Evolutionary conservation across 2,797 vertebrate genomes (phyloP).

Genomic region (Acrossocheilus fasciatus): DNA sequence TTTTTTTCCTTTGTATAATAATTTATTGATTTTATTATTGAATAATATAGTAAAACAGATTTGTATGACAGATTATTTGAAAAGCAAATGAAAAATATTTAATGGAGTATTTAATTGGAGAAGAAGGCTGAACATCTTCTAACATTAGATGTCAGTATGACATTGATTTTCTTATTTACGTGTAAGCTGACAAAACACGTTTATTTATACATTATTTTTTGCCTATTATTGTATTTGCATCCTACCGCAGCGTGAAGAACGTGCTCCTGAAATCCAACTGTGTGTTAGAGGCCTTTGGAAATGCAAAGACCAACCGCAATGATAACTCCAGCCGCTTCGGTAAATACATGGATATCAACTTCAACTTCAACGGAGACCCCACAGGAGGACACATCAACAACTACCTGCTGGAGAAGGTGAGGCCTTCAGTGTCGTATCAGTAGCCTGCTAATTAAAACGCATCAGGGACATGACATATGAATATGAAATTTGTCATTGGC

Average conservation of each 20-base stretch:
- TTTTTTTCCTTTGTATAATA: neutral
- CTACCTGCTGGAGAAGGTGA: conserved; percentile 95
- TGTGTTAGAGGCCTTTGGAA: conserved; percentile 92
- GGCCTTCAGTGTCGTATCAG: conserved; percentile 10
- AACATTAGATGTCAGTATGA: neutral
- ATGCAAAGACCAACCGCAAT: conserved; percentile 93
- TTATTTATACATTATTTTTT: neutral
- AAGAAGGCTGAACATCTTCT: neutral
- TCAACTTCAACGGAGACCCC: conserved; percentile 95
- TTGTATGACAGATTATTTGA: neutral
- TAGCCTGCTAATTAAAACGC: neutral
- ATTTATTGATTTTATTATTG: neutral
- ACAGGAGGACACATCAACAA: conserved; percentile 94
- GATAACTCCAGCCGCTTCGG: conserved; percentile 96
- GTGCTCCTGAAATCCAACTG: conserved; percentile 93
- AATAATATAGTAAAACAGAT: neutral
- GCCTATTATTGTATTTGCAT: neutral
- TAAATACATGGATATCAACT: conserved; percentile 98
- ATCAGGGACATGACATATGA: neutral
- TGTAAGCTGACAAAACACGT: neutral
- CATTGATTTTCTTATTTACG: neutral
- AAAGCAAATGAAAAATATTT: neutral
- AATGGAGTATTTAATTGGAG: too few relatives aligned
- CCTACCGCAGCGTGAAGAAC: conserved; percentile 83
- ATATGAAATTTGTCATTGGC: neutral